Percentiles rank a stretch among this genome's conserved stretches.
Evolutionary conservation across 1,140 invertebrate genomes (phyloP).

Genomic region (Lanistes nyassanus): DNA sequence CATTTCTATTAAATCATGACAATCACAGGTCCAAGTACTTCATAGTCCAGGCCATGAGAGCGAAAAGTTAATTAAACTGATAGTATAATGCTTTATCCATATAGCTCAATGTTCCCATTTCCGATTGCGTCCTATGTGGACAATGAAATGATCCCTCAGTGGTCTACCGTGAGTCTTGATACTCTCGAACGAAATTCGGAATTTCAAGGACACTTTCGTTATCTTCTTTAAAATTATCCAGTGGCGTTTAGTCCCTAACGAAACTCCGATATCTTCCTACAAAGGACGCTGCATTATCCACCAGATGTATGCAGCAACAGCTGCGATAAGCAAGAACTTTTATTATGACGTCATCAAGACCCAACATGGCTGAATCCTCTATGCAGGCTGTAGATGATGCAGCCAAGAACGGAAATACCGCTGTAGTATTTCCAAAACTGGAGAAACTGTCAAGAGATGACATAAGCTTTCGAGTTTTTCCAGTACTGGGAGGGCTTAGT

Average conservation of each 20-base stretch:
- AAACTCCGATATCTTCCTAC: too few species aligned
- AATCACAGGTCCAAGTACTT: neutral
- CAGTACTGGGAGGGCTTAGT: conserved; percentile 48
- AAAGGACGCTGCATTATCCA: too few species aligned
- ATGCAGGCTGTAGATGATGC: neutral
- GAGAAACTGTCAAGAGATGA: conserved; percentile 22
- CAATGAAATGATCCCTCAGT: neutral
- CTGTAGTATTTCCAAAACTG: conserved; percentile 13
- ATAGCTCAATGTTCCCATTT: too few species aligned
- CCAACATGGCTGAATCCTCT: too few species aligned
- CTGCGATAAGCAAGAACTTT: too few species aligned
- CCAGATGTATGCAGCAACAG: too few species aligned
- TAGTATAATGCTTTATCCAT: neutral
- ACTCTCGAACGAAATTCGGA: conserved; percentile 1
- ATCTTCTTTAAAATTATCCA: too few species aligned
- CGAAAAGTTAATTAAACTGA: neutral
- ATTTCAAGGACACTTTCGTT: too few species aligned
- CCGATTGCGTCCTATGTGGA: too few species aligned
- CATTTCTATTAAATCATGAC: conserved; percentile 18
- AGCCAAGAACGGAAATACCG: neutral
- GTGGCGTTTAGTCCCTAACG: too few species aligned
- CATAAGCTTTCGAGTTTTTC: conserved; percentile 38
- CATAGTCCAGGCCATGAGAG: neutral
- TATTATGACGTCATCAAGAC: too few species aligned
- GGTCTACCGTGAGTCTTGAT: conserved; percentile 23